A percentile compares a stretch with the other conserved stretches of the same genome.
Evolutionary conservation across 2,797 vertebrate genomes (phyloP).

Genomic region (Brotula barbata): DNA sequence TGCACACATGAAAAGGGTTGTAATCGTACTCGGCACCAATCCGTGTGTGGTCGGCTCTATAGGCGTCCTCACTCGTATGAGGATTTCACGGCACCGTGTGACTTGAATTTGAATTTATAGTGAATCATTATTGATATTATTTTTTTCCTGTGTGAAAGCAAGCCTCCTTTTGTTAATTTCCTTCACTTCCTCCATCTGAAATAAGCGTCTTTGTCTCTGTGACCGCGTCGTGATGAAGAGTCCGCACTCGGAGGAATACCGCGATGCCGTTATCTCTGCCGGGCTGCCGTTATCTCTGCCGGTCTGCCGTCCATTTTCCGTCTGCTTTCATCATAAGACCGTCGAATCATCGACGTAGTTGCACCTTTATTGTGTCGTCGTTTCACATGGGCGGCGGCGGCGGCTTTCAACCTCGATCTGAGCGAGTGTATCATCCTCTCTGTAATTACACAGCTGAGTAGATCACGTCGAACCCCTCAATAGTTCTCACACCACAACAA

Average conservation of each 20-base stretch:
- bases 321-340: slow-evolving; percentile 4
- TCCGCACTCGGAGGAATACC: background rate
- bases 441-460: slow-evolving; percentile 49
- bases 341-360: background rate
- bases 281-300: background rate
- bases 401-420: slow-evolving; percentile 22
- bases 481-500: background rate
- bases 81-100: slow-evolving; percentile 18
- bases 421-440: slow-evolving; percentile 30
- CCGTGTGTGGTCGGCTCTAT: slow-evolving; percentile 26
- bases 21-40: slow-evolving; percentile 33
- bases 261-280: slow-evolving; percentile 1
- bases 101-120: slow-evolving; percentile 32
- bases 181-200: slow-evolving; percentile 33
- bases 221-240: slow-evolving; percentile 14
- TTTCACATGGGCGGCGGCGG: slow-evolving; percentile 24
- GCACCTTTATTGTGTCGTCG: slow-evolving; percentile 14
- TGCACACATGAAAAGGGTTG: slow-evolving; percentile 50
- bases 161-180: slow-evolving; percentile 17
- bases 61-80: background rate
- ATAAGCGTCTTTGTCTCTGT: slow-evolving; percentile 27
- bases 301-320: slow-evolving; percentile 10
- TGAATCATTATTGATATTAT: background rate
- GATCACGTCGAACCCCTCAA: slow-evolving; percentile 37
- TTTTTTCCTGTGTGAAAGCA: background rate